Base-by-base conservation (phyloP, 2,888 invertebrate genomes). In the Sesia apiformis region DNA sequence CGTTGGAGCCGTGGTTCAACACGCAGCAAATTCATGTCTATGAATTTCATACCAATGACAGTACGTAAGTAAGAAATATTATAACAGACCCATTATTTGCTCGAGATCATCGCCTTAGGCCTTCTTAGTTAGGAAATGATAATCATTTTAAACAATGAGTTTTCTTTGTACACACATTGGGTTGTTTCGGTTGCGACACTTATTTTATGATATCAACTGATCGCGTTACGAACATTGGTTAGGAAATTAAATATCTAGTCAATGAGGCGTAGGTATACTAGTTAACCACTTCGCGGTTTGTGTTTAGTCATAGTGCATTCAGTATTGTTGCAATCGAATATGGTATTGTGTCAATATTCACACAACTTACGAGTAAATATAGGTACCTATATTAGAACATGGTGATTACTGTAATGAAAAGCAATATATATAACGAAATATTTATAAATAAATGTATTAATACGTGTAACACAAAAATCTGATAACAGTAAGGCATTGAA, bases 191-290 rank as follows among this genome's bases (percentile, higher is more conserved):
- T 69, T 71, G 65, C 70, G 72, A 74, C 72, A 67, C 59, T 63
- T 65, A 72, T 74, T 74, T 76, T 72, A 69, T 66, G 66, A 76
- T 77, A 81, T 76, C 76, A 66, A 72, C 64, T 72, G 78, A 80
- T 85, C 84, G 69, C 65, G 63, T 83, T 82, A 77, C 84, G 56
- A 68, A 63, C 70, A 67, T 71, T 59, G 72, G 77, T 81, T 78
- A 69, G 62, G 84, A 81, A 85, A 85, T 72, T 70, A 68, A 76
- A 84, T 70, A 78, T 71, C 57, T 53, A 58, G 58, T 61, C 57
- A 68, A 73, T 67, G 63, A 62, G 64, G 63, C 60, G 61, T 63
- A 67, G 63, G 61, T 57, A 38, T 56, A 56, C 53, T 65, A 62
- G 61, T 68, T 67, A 64, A 79, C 77, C 78, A 62, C 74, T 59